These are phyloP conservation scores for Gambelia wislizenii DNA, from an alignment of 2,797 vertebrate species.

Conservation along the genomic window DNA sequence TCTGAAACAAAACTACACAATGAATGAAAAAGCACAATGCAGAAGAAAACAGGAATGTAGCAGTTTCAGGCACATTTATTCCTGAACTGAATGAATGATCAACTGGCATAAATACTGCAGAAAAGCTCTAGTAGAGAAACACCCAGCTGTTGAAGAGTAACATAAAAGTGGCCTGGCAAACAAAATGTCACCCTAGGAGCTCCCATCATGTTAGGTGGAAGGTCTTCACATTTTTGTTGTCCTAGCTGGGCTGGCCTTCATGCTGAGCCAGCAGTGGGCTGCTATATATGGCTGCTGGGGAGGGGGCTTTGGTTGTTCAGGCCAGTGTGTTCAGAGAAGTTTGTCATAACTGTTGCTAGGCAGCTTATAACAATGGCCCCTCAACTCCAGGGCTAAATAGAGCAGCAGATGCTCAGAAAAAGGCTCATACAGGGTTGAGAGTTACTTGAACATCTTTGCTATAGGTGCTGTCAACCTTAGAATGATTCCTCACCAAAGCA, in stretches of 20 bases:
- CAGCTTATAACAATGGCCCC: not conserved
- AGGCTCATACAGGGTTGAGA: too few relatives aligned
- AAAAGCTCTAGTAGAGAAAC: not conserved
- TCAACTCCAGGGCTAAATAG: not conserved
- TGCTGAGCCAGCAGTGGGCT: too few relatives aligned
- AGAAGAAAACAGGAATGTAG: not conserved
- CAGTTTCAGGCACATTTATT: not conserved
- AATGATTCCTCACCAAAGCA: not conserved
- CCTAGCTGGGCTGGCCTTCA: too few relatives aligned
- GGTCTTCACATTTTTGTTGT: too few relatives aligned
- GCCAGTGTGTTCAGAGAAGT: not conserved
- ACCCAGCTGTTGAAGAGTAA: not conserved
- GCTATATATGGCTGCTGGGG: not conserved
- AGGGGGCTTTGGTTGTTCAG: not conserved
- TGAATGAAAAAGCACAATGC: too few relatives aligned
- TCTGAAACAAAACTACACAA: not conserved
- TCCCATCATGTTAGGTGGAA: not conserved
- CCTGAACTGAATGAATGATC: not conserved
- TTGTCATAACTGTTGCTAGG: not conserved
- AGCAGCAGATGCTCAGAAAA: not conserved
- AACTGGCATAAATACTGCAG: not conserved
- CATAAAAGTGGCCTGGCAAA: not conserved
- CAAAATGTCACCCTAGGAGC: not conserved
- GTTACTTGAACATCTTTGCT: not conserved
- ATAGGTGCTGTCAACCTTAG: too few relatives aligned